Evolutionary conservation across 2,797 vertebrate species (phyloP).

Genomic region (Sphenopsis melanotis): DNA sequence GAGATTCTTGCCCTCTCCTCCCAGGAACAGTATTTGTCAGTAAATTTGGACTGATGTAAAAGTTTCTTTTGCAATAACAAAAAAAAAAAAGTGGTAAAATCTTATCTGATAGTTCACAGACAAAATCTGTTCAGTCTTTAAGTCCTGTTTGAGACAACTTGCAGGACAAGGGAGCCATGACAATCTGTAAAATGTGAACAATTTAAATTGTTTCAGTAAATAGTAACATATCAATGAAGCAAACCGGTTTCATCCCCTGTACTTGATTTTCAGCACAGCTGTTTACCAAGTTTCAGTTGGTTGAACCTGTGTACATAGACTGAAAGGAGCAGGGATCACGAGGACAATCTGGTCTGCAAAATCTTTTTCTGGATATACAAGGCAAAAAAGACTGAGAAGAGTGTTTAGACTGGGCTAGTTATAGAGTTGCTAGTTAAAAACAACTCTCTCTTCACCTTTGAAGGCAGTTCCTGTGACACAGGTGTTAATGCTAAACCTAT

Average conservation of each 20-base stretch:
- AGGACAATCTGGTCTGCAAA: neutral
- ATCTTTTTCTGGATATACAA: neutral
- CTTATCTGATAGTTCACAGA: neutral
- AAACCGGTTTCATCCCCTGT: neutral
- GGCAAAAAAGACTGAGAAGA: neutral
- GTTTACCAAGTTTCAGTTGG: slow-evolving; percentile 27
- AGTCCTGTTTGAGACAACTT: neutral
- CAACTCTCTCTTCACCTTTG: neutral
- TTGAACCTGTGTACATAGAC: slow-evolving; percentile 4
- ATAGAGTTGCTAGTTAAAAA: neutral
- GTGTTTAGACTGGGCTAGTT: neutral
- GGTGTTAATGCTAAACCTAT: neutral
- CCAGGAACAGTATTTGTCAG: neutral
- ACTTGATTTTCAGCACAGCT: neutral
- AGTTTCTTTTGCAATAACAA: neutral
- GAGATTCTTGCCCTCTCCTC: neutral
- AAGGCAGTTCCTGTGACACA: neutral
- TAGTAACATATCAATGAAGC: neutral
- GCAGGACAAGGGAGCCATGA: neutral
- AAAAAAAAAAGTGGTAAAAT: neutral
- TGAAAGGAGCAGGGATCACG: neutral
- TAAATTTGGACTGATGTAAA: neutral
- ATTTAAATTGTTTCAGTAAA: neutral
- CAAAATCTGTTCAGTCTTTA: neutral
- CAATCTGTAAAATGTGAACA: neutral